Conservation (phyloP, 2,888 invertebrate species). For the Protonemura montana region DNA sequence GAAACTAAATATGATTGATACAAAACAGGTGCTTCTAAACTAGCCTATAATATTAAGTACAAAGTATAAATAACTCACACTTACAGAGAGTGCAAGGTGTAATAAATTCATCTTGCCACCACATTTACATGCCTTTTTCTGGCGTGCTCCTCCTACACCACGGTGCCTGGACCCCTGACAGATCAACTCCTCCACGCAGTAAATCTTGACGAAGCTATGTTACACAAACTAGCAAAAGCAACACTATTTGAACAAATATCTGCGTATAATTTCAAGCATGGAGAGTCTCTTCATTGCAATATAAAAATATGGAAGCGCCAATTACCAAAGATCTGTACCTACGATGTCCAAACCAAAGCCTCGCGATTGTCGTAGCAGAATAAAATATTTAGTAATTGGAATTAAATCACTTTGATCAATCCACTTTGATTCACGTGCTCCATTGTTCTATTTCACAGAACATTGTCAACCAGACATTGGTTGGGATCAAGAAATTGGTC, state of each 20-base stretch:
- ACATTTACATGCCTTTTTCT: neutral
- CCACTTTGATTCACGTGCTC: neutral
- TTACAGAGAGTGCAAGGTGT: neutral
- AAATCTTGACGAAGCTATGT: neutral
- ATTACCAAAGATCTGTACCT: neutral
- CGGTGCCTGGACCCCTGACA: neutral
- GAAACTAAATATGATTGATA: neutral
- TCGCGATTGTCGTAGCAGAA: neutral
- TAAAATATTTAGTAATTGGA: constrained; percentile 12
- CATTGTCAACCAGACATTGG: neutral
- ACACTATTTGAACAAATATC: neutral
- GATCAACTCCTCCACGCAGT: neutral
- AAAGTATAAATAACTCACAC: constrained; percentile 13
- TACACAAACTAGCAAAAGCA: too few relatives aligned
- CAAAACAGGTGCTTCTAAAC: neutral
- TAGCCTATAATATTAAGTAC: constrained; percentile 13
- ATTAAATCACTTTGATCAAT: neutral
- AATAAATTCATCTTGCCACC: neutral
- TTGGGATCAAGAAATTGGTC: constrained; percentile 39
- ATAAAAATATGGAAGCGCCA: neutral
- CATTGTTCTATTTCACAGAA: neutral
- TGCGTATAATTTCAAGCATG: neutral
- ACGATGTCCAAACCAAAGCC: neutral
- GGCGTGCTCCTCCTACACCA: too few relatives aligned
- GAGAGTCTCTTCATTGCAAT: neutral